Evolutionary conservation across 2,888 invertebrate genomes (phyloP).

Genomic region (Strigamia maritima): DNA sequence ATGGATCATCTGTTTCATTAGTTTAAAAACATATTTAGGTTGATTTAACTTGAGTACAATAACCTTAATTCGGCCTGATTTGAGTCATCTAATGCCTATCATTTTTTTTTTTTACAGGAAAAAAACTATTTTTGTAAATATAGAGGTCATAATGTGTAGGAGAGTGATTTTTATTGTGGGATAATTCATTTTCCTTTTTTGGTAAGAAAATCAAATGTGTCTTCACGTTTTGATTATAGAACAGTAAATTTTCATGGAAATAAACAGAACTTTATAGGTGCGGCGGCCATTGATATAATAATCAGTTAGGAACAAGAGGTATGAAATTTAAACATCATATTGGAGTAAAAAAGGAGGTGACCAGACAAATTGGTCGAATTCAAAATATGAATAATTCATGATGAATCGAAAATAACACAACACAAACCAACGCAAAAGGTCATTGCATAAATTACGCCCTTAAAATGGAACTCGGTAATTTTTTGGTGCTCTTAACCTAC

Average conservation of each 20-base stretch:
- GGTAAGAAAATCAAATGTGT: background rate
- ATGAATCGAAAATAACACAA: conserved; percentile 15
- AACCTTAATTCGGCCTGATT: background rate
- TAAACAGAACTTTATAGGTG: background rate
- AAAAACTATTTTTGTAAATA: too few species aligned
- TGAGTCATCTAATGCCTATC: background rate
- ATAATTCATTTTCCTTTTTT: conserved; percentile 5
- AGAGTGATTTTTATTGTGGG: background rate
- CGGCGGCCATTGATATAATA: conserved; percentile 13
- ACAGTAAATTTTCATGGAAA: background rate
- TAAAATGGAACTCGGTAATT: background rate
- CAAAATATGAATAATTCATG: conserved; percentile 4
- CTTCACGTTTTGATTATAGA: background rate
- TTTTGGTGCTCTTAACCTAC: conserved; percentile 20
- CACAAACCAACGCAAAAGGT: conserved; percentile 11
- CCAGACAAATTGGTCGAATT: conserved; percentile 20
- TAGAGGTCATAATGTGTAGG: background rate
- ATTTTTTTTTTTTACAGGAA: too few species aligned
- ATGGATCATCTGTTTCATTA: conserved; percentile 30
- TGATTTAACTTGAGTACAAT: conserved; percentile 8
- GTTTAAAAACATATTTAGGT: conserved; percentile 28
- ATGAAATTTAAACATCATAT: background rate
- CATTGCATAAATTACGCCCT: conserved; percentile 28
- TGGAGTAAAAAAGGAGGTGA: background rate
- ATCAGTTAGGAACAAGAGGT: background rate